Evolutionary conservation across 2,888 invertebrate genomes (phyloP).

Genomic region (Pristionchus mayeri): DNA sequence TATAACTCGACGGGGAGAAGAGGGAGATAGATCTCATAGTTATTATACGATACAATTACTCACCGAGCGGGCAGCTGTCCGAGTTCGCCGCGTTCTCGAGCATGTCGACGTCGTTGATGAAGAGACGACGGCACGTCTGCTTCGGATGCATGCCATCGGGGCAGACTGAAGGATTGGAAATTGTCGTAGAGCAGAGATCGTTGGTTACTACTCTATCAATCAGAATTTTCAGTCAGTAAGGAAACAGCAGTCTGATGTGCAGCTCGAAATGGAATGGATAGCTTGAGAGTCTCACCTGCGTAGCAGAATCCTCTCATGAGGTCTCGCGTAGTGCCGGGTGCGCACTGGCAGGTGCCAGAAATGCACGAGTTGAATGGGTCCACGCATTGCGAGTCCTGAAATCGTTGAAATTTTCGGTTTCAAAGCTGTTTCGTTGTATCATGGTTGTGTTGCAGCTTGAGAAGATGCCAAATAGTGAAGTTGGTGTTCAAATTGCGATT

Average conservation of each 20-base stretch:
- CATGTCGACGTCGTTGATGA: conserved; percentile 76
- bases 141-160: conserved; percentile 75
- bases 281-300: conserved; percentile 61
- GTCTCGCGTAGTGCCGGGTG: conserved; percentile 73
- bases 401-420: neutral
- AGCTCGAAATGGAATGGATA: neutral
- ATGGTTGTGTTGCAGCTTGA: too few relatives aligned
- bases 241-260: too few relatives aligned
- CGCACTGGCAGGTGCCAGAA: conserved; percentile 73
- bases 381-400: conserved; percentile 70
- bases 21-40: too few relatives aligned
- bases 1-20: too few relatives aligned
- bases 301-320: conserved; percentile 69
- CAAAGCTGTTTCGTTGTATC: too few relatives aligned
- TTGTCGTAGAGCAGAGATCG: too few relatives aligned
- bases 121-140: conserved; percentile 74
- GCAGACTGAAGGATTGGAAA: conserved; percentile 71
- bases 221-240: too few relatives aligned
- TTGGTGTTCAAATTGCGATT: neutral
- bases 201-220: too few relatives aligned
- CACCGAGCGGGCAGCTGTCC: conserved; percentile 66
- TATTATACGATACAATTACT: neutral
- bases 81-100: conserved; percentile 74
- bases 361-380: conserved; percentile 74
- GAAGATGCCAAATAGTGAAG: too few relatives aligned